A percentile compares a stretch with the other conserved stretches of the same genome.
phyloP scores from a whole-genome alignment of 2,113 vertebrate species.

The Otus sunia region DNA sequence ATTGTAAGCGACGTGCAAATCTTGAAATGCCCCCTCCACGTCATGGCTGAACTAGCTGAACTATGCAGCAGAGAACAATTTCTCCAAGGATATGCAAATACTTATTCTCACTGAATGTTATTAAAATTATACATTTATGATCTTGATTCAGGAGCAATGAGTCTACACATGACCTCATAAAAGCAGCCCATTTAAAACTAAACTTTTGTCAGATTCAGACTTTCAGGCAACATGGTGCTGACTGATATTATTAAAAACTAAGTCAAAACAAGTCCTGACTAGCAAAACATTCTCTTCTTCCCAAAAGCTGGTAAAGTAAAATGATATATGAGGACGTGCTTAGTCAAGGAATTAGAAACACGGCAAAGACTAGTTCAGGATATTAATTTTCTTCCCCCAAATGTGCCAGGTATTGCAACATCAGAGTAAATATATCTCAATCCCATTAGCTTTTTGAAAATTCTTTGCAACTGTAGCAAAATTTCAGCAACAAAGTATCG shows the following conservation, averaged over 20 bases:
- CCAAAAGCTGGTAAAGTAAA: conserved; percentile 46
- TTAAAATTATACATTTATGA: conserved; percentile 45
- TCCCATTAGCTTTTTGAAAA: neutral
- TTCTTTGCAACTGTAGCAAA: conserved; percentile 7
- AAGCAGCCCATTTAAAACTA: conserved; percentile 30
- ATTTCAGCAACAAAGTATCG: neutral
- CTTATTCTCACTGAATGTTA: neutral
- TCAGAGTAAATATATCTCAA: conserved; percentile 4
- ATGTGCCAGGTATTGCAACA: conserved; percentile 42
- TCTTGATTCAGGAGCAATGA: conserved; percentile 39
- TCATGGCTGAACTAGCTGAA: neutral
- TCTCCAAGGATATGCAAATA: conserved; percentile 14
- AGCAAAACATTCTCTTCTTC: conserved; percentile 47
- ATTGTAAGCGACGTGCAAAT: neutral
- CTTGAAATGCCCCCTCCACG: neutral
- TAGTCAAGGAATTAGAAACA: conserved; percentile 41
- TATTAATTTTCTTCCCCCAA: neutral
- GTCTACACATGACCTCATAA: conserved; percentile 56
- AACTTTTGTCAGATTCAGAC: conserved; percentile 61
- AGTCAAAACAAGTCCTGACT: conserved; percentile 56
- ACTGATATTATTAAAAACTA: conserved; percentile 51
- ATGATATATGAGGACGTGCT: conserved; percentile 36
- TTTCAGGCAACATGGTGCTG: conserved; percentile 56
- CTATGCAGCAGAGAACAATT: neutral
- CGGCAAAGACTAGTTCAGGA: conserved; percentile 11